Conservation (phyloP, 1,140 invertebrate genomes). For the Phymastichus coffea region DNA sequence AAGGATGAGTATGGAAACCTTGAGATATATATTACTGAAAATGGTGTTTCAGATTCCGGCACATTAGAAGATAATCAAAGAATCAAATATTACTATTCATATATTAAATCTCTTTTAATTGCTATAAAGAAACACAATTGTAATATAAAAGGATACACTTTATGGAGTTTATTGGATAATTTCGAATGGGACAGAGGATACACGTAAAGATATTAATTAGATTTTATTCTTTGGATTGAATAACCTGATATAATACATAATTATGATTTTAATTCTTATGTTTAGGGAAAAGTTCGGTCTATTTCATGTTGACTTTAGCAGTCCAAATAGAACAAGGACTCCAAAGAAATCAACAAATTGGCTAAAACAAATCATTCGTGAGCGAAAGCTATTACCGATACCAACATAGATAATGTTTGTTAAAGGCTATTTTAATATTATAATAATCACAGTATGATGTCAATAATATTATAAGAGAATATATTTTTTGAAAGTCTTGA, state of each 20-base stretch:
- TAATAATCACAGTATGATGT: too few relatives aligned
- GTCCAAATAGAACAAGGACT: constrained; percentile 64
- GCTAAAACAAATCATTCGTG: constrained; percentile 58
- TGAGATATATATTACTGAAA: constrained; percentile 68
- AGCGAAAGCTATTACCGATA: too few relatives aligned
- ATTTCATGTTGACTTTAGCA: constrained; percentile 71
- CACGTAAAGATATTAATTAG: constrained; percentile 53
- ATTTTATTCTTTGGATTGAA: not conserved
- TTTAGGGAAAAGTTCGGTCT: constrained; percentile 71
- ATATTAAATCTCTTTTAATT: constrained; percentile 50
- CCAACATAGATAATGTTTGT: too few relatives aligned
- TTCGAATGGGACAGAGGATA: constrained; percentile 76
- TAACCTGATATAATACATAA: not conserved
- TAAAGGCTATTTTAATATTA: too few relatives aligned
- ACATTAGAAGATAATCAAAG: constrained; percentile 60
- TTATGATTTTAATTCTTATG: constrained; percentile 29
- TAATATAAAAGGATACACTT: constrained; percentile 57
- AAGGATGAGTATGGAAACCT: constrained; percentile 63
- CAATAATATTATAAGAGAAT: too few relatives aligned
- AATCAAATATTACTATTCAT: constrained; percentile 56
- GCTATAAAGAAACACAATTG: constrained; percentile 30
- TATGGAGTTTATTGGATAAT: constrained; percentile 78
- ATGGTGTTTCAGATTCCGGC: constrained; percentile 64
- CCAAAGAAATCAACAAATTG: constrained; percentile 70
- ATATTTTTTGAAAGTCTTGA: too few relatives aligned